These are phyloP conservation scores for Podabrus alpinus DNA, from an alignment of 2,888 invertebrate species.

Conservation along the genomic window DNA sequence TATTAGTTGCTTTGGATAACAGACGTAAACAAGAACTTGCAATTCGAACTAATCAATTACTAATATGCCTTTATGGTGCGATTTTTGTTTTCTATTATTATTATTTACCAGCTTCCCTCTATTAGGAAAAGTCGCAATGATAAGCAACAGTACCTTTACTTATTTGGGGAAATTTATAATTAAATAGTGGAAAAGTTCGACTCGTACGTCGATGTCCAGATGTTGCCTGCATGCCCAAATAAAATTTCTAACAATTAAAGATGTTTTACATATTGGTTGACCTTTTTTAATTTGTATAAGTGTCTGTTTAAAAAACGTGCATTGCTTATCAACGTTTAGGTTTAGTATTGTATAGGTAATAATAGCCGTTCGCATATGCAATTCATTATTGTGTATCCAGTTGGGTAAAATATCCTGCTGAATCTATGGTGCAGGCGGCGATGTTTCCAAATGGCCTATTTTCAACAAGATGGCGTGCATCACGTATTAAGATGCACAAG, in stretches of 20 bases:
- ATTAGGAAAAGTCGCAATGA: too few species aligned
- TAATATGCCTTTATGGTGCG: too few species aligned
- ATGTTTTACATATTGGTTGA: neutral
- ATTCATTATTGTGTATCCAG: constrained; percentile 46
- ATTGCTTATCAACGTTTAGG: constrained; percentile 42
- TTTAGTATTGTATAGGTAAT: constrained; percentile 38
- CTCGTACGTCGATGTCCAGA: too few species aligned
- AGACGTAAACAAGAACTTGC: too few species aligned
- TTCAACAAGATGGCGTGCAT: constrained; percentile 46
- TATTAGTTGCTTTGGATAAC: too few species aligned
- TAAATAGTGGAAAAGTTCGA: too few species aligned
- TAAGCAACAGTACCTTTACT: too few species aligned
- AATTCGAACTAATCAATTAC: too few species aligned
- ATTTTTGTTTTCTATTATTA: too few species aligned
- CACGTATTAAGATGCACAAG: constrained; percentile 38
- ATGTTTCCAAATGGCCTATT: constrained; percentile 56
- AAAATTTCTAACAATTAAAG: neutral
- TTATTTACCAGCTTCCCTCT: too few species aligned
- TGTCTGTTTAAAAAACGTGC: constrained; percentile 5
- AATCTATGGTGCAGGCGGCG: constrained; percentile 55
- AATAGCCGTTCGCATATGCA: constrained; percentile 47
- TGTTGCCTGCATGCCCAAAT: too few species aligned
- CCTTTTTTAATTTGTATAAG: neutral
- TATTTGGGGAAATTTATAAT: too few species aligned
- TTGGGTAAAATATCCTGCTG: constrained; percentile 50